These are phyloP conservation scores for Scaptomyza polygonia DNA, from an alignment of 2,888 invertebrate species.

Conservation along the genomic window DNA sequence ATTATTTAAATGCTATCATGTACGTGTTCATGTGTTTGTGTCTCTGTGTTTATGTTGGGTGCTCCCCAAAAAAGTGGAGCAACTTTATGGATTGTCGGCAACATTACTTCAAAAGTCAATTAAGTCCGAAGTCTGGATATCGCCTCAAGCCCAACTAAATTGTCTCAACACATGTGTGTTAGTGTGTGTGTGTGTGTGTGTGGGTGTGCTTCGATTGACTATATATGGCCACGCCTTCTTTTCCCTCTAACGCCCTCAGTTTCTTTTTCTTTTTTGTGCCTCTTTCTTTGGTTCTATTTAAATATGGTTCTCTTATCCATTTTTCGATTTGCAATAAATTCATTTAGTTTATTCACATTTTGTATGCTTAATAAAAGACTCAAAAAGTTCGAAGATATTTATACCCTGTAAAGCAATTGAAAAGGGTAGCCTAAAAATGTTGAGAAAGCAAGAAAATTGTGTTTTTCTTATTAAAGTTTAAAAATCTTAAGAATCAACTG, in stretches of 20 bases:
- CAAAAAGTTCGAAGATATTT: slow-evolving; percentile 4
- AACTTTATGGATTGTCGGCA: slow-evolving; percentile 36
- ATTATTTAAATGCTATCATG: slow-evolving; percentile 73
- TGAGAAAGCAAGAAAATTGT: too few species aligned
- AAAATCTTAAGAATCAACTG: background rate
- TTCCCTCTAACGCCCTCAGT: background rate
- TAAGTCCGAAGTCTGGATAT: slow-evolving; percentile 66
- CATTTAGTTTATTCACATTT: slow-evolving; percentile 66
- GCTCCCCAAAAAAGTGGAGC: slow-evolving; percentile 34
- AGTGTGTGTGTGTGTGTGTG: background rate
- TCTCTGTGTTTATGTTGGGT: background rate
- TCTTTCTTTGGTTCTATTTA: slow-evolving; percentile 7
- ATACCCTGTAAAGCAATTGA: slow-evolving; percentile 2
- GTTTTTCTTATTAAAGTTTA: background rate
- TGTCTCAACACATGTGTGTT: slow-evolving; percentile 28
- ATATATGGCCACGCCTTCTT: slow-evolving; percentile 27
- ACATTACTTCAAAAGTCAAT: slow-evolving; percentile 74
- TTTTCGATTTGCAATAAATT: slow-evolving; percentile 81
- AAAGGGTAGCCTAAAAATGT: background rate
- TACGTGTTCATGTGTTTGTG: slow-evolving; percentile 6
- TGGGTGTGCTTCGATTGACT: background rate
- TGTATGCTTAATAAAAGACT: slow-evolving; percentile 39
- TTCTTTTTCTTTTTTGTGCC: background rate
- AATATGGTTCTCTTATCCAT: slow-evolving; percentile 52
- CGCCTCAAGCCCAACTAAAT: slow-evolving; percentile 10